Base-by-base conservation (phyloP, 2,113 vertebrate genomes). In the Leucoraja erinaceus region DNA sequence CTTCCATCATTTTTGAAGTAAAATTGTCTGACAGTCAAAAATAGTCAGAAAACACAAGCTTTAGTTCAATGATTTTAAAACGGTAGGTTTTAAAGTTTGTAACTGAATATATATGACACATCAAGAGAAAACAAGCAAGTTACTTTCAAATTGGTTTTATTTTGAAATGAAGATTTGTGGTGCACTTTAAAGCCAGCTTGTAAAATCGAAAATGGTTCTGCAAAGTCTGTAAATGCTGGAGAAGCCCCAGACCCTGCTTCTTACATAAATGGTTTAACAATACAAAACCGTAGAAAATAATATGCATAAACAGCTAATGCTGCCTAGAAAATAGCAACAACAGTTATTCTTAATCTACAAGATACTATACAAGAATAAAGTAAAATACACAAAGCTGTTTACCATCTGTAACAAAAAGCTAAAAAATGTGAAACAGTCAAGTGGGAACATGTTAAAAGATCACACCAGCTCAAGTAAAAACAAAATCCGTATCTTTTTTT, bases 211-310 rank as follows among this genome's bases (percentile, higher is more conserved):
- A 91, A 91, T 70, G 3, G 68, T 91, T 90, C 68, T 72, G 90
- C 66, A 91, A 74, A 91, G 66, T 91, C 68, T 72, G 66, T 70
- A 90, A 74, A 72, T 91, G 90, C 66, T 91, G 4, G 33, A 72
- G 33, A 72, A 91, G 90, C 68, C 68, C 70, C 63, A 91, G 88
- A 91, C 88, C 3, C 20, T 38, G n/a, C 25, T 61, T 22, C 54
- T 84, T 91, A 47, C 18, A 47, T 54, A 72, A 91, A 72, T 72
- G 90, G 68, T 91, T 70, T 68, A 91, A 91, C 90, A 91, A 91
- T 91, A 91, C 72, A 91, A 91, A 91, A 91, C 90, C 90, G 68
- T 91, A 91, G 90, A 91, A 91, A 91, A 91, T 91, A 33, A 91
- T 68, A 91, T 91, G 90, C 90, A 91, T 18, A 54, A 54, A 70